These are phyloP conservation scores for Cantharis nigra DNA, from an alignment of 2,888 invertebrate genomes.

Conservation along the genomic window DNA sequence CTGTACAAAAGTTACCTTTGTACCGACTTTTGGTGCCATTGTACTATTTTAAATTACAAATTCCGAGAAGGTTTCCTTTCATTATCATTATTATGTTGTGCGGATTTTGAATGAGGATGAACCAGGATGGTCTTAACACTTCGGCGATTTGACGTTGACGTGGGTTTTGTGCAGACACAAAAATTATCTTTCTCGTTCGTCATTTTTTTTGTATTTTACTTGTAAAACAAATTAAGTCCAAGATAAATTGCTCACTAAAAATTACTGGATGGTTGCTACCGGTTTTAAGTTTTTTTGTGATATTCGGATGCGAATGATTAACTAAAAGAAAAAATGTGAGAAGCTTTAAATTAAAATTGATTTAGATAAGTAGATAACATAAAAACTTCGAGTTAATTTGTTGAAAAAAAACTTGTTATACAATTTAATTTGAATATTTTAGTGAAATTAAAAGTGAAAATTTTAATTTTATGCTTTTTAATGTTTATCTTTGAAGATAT, in stretches of 20 bases:
- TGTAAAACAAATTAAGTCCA: background rate
- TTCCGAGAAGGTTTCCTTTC: background rate
- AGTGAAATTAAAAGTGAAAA: background rate
- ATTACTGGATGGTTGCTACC: background rate
- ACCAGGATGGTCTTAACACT: background rate
- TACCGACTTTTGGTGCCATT: background rate
- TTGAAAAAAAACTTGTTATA: background rate
- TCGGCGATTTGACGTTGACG: background rate
- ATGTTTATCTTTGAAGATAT: background rate
- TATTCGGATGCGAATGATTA: background rate
- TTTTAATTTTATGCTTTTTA: background rate
- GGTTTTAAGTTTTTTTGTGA: background rate
- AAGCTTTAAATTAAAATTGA: background rate
- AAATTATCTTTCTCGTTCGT: background rate
- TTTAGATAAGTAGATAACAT: background rate
- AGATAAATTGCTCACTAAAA: background rate
- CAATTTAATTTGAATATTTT: background rate
- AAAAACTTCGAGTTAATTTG: background rate
- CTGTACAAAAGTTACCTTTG: background rate
- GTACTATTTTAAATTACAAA: background rate
- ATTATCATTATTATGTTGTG: background rate
- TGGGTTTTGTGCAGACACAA: background rate
- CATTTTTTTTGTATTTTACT: background rate
- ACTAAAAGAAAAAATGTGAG: background rate
- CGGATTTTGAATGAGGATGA: background rate